These are phyloP conservation scores for Scytalopus superciliaris DNA, from an alignment of 2,113 vertebrate species.

Conservation along the genomic window DNA sequence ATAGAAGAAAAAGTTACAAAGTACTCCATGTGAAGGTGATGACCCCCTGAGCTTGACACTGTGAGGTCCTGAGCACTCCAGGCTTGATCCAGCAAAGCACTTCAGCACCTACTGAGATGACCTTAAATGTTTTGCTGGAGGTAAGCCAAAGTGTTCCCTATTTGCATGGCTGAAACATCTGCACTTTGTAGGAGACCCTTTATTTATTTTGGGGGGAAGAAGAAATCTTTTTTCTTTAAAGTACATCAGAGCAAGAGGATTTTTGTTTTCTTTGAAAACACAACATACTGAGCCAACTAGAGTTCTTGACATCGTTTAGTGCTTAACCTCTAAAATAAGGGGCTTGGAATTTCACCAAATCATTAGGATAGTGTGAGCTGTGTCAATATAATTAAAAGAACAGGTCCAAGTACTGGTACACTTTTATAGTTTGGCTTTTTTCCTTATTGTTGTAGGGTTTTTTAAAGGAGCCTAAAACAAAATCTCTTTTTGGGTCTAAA, in stretches of 20 bases:
- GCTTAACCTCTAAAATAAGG: background rate
- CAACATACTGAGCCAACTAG: fast-evolving
- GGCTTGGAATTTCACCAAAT: slow-evolving; percentile 5
- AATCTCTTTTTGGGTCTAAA: background rate
- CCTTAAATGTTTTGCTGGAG: background rate
- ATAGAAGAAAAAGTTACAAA: background rate
- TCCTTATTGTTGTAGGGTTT: background rate
- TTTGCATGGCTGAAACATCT: background rate
- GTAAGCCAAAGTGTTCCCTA: background rate
- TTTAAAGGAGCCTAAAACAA: background rate
- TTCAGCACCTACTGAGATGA: background rate
- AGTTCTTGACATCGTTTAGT: background rate
- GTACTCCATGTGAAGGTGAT: background rate
- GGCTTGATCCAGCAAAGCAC: background rate
- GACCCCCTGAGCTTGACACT: background rate
- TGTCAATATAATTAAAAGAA: background rate
- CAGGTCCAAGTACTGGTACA: background rate
- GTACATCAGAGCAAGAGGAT: background rate
- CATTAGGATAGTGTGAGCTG: background rate
- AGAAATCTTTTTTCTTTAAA: background rate
- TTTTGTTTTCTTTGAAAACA: slow-evolving; percentile 38
- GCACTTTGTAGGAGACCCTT: background rate
- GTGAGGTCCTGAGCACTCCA: background rate
- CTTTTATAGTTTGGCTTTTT: background rate
- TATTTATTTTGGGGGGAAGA: background rate